Conservation (phyloP, 2,888 invertebrate genomes). For the Scaptomyza caliginosa region DNA sequence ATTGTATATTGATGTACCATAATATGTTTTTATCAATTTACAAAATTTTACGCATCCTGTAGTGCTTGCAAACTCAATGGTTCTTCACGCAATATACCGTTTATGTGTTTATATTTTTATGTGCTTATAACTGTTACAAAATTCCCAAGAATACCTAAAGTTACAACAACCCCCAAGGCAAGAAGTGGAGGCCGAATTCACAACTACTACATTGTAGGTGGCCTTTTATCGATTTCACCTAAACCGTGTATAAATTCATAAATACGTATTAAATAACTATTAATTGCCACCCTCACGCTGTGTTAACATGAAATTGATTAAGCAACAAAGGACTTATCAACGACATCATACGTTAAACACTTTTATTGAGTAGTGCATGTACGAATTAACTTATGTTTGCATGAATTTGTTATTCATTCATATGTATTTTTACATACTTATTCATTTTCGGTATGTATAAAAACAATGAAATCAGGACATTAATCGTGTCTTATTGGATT, state of each 20-base stretch:
- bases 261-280: constrained; percentile 28
- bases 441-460: background rate
- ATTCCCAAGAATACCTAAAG: constrained; percentile 4
- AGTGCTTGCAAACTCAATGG: constrained; percentile 8
- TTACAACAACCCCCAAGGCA: constrained; percentile 31
- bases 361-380: constrained; percentile 1
- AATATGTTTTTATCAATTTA: constrained; percentile 59
- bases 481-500: background rate
- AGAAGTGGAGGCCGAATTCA: constrained; percentile 21
- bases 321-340: constrained; percentile 9
- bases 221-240: constrained; percentile 65
- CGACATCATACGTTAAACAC: constrained; percentile 1
- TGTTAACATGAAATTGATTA: background rate
- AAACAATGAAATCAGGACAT: background rate
- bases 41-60: constrained; percentile 36
- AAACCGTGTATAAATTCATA: constrained; percentile 31
- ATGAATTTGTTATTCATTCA: background rate
- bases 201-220: constrained; percentile 34
- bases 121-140: constrained; percentile 24
- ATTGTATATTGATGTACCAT: constrained; percentile 40
- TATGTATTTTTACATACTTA: background rate
- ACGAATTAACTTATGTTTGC: background rate
- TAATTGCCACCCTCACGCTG: constrained; percentile 5
- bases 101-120: constrained; percentile 26
- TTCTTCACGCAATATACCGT: constrained; percentile 24